Evolutionary conservation across 2,797 vertebrate species (phyloP), one percentile per base, ranked within the genome.

Genomic region (Rhinichthys osculus): DNA sequence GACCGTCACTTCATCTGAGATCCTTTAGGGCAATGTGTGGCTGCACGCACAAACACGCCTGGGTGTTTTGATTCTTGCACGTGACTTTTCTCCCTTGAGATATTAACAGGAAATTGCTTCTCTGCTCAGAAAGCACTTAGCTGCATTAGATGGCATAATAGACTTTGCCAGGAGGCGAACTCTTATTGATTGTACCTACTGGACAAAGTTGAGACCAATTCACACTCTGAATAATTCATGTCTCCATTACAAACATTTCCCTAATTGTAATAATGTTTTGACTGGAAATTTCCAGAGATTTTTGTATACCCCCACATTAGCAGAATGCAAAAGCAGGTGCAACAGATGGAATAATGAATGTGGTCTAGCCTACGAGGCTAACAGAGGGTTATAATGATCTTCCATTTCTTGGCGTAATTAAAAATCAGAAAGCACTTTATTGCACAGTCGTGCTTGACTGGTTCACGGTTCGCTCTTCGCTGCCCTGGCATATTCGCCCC

Each of bases 101-200:
- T 90, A 88, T 90, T 84, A 85, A 88, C 69, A 88, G 87, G 86
- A 90, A 89, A 89, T 89, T 89, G 87, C 87, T 88, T 90, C 85
- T 90, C 81, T 88, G 83, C 89, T 90, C 85, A 52, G 81, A 87
- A 90, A 67, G 80, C 89, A 88, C 87, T 90, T 90, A 88, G 87
- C 72, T 2, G 64, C 85, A 88, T 90, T 90, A 88, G 83, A 88
- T 88, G 83, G 71, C 64, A 87, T 88, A 88, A 90, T 88, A 86
- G 83, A 88, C 87, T 88, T 88, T 90, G 81, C 89, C 87, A 84
- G 72, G 77, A 33, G 83, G 80, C 82, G 11, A 47, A 66, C 71
- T 76, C 77, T 88, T 88, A 90, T 88, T 88, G 89, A 90, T 87
- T 90, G 72, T 88, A 81, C 87, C 85, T 87, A 88, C 89, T 86